Conservation (phyloP, 2,113 vertebrate genomes). For the Podarcis muralis region DNA sequence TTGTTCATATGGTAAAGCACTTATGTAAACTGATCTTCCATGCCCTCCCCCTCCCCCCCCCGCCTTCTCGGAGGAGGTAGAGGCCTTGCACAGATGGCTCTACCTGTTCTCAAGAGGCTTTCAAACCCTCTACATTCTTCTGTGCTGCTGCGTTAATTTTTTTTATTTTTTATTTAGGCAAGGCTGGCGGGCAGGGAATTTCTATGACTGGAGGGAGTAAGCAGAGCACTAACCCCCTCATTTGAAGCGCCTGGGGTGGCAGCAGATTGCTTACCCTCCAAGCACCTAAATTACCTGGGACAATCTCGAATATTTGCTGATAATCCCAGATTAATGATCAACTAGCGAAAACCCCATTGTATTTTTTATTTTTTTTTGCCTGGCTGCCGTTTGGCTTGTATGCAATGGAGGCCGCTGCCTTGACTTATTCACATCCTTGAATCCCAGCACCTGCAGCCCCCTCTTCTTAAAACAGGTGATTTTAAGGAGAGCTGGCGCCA, state of each 20-base stretch:
- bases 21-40: conserved; percentile 86
- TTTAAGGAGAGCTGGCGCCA: not conserved
- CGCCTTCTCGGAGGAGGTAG: conserved; percentile 69
- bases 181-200: conserved; percentile 43
- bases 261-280: conserved; percentile 35
- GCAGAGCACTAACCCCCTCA: conserved; percentile 22
- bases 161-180: conserved; percentile 5
- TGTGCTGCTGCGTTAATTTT: not conserved
- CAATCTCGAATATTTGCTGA: not conserved
- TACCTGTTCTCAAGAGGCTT: conserved; percentile 75
- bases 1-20: conserved; percentile 90
- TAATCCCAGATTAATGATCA: not conserved
- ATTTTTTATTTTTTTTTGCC: not conserved
- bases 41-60: conserved; percentile 24
- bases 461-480: not conserved
- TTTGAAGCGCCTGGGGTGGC: conserved; percentile 36
- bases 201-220: conserved; percentile 12
- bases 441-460: not conserved
- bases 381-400: not conserved
- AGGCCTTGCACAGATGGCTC: conserved; percentile 78
- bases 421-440: not conserved
- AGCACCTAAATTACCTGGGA: not conserved
- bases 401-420: not conserved
- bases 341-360: not conserved
- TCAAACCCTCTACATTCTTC: conserved; percentile 45